These are phyloP conservation scores for Gnathonemus echidnorhynchus DNA, from an alignment of 2,113 vertebrate genomes.

Conservation along the genomic window DNA sequence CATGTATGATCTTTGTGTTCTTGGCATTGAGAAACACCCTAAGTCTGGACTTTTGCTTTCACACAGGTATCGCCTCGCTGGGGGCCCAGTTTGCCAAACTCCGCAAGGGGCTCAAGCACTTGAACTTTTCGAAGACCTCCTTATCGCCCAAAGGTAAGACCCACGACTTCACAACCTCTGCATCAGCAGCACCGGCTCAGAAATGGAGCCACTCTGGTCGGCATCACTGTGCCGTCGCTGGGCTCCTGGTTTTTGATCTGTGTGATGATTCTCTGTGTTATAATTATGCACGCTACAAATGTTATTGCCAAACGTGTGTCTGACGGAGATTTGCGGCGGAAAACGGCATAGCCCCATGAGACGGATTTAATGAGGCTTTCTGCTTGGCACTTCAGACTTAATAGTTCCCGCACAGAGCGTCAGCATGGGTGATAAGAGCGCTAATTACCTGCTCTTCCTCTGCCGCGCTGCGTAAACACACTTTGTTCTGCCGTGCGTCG, in stretches of 20 bases:
- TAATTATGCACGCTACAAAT: background rate
- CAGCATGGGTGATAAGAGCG: slow-evolving; percentile 3
- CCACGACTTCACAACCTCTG: background rate
- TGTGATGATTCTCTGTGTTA: background rate
- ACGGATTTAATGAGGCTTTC: background rate
- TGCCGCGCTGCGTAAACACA: background rate
- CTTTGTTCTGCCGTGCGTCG: background rate
- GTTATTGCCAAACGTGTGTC: background rate
- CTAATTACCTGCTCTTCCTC: slow-evolving; percentile 1
- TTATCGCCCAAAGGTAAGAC: slow-evolving; percentile 88
- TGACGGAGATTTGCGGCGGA: background rate
- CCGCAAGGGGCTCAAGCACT: slow-evolving; percentile 81
- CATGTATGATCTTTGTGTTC: background rate
- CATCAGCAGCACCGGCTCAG: background rate
- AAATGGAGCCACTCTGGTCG: background rate
- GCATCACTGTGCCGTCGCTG: background rate
- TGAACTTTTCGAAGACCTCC: slow-evolving; percentile 94
- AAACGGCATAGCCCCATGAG: background rate
- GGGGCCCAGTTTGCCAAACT: slow-evolving; percentile 91
- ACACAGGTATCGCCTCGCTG: slow-evolving; percentile 77
- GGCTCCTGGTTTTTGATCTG: background rate
- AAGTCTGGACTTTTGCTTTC: background rate
- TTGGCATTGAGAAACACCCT: background rate
- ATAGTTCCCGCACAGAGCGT: background rate
- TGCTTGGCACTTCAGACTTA: slow-evolving; percentile 14